These are phyloP conservation scores for human DNA, from an alignment of 2,113 vertebrate genomes.

Conservation along the genomic window DNA sequence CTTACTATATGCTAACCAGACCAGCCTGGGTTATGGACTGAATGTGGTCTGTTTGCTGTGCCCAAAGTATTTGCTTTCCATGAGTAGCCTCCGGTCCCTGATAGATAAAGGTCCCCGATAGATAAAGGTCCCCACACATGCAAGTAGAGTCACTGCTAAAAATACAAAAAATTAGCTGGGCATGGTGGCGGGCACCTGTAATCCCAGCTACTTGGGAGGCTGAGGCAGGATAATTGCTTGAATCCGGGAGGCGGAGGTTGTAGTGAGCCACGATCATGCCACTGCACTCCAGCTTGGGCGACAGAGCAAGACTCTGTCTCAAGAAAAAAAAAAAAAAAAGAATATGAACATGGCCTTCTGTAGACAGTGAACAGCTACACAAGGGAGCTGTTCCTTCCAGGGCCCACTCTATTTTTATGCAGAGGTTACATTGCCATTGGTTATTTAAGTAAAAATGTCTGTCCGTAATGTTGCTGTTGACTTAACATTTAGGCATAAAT, in stretches of 20 bases:
- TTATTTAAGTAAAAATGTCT: background rate
- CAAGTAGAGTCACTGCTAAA: background rate
- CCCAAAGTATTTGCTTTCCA: background rate
- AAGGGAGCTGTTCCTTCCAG: background rate
- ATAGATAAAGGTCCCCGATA: no score
- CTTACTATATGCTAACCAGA: background rate
- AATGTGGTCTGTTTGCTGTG: background rate
- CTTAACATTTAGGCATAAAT: background rate
- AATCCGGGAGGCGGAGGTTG: no score
- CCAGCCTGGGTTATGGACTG: background rate
- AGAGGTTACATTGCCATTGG: background rate
- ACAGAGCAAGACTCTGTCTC: no score
- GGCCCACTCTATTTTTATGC: background rate
- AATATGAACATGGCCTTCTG: background rate
- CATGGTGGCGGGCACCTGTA: no score
- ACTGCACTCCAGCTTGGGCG: no score
- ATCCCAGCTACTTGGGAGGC: no score
- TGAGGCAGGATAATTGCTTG: no score
- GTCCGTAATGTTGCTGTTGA: background rate
- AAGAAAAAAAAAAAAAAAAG: no score
- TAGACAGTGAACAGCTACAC: background rate
- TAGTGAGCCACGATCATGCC: no score
- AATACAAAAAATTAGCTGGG: no score
- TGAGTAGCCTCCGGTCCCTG: background rate
- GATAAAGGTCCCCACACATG: background rate